phyloP scores from a whole-genome alignment of 1,140 invertebrate genomes.

The Tenebrio molitor region DNA sequence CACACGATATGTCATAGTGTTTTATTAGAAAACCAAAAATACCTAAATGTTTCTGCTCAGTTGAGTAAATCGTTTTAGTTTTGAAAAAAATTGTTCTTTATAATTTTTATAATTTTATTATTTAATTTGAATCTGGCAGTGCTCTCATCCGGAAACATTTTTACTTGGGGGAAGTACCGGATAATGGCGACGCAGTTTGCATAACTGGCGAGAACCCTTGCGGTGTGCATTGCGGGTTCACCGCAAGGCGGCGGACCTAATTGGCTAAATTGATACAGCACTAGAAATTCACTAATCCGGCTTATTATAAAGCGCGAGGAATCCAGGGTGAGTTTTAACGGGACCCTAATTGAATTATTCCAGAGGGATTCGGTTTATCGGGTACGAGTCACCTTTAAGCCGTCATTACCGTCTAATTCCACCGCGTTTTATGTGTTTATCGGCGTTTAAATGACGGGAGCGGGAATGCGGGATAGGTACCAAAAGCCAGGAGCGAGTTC shows the following conservation, averaged over 20 bases:
- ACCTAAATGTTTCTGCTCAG: no score
- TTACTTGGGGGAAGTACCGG: not conserved
- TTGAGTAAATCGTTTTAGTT: no score
- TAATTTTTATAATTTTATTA: no score
- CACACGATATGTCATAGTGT: no score
- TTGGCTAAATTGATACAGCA: conserved; percentile 28
- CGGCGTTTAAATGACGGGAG: not conserved
- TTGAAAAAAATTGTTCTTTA: no score
- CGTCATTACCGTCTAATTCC: not conserved
- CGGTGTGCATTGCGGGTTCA: not conserved
- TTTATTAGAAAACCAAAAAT: no score
- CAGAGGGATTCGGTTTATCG: no score
- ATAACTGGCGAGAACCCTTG: not conserved
- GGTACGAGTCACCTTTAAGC: no score
- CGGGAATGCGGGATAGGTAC: not conserved
- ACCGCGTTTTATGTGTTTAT: not conserved
- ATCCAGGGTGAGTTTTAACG: no score
- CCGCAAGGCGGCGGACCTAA: conserved; percentile 13
- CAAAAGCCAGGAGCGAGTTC: conserved; percentile 30
- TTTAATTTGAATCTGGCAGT: no score
- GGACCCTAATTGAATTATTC: no score
- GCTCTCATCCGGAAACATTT: not conserved
- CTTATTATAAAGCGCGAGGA: not conserved
- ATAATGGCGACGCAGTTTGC: conserved; percentile 26
- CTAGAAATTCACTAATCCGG: conserved; percentile 19